Base-by-base conservation (phyloP, 2,888 invertebrate genomes). In the Coenonympha arcania region DNA sequence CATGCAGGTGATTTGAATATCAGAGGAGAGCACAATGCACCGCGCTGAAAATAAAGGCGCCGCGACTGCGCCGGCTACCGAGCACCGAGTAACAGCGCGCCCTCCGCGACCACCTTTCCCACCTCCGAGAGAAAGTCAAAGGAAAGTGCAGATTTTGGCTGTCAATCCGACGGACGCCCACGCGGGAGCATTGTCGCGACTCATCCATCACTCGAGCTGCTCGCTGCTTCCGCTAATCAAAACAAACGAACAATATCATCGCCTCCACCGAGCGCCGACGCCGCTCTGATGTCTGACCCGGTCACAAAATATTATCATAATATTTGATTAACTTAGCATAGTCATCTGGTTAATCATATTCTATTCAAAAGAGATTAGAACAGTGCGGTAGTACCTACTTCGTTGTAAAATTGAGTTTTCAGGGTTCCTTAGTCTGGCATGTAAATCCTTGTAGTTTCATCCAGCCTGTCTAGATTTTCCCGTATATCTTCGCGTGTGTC, bases 101-200 rank as follows among this genome's bases (percentile, higher is more conserved):
- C 82, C 81, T 79, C 76, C 70, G 74, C 71, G 73, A 73, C 78
- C 78, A 79, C 83, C 85, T 79, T 83, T 84, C 81, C 83, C 85
- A 85, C 85, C 83, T 85, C 85, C 68, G 72, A 86, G 86, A 84
- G 86, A 86, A 85, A 86, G 86, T 84, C 72, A 75, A 76, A 85
- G 85, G 86, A 85, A 86, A 85, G 86, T 79, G 84, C 79, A 80
- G 80, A 84, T 83, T 85, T 85, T 81, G 82, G 78, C 81, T 79
- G 82, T 74, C 78, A 78, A 79, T 74, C 65, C 72, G 71, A 72
- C 82, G 82, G 71, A 72, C 82, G 82, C 86, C 85, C 76, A 84
- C 85, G 72, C 76, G 79, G 79, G 79, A 81, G 71, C 76, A 76
- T 77, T 77, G 80, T 78, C 77, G 72, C 79, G 75, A 78, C 73